Evolutionary conservation across 2,888 invertebrate species (phyloP), one percentile per base, ranked within the genome.

Genomic region (Chymomyza amoena): DNA sequence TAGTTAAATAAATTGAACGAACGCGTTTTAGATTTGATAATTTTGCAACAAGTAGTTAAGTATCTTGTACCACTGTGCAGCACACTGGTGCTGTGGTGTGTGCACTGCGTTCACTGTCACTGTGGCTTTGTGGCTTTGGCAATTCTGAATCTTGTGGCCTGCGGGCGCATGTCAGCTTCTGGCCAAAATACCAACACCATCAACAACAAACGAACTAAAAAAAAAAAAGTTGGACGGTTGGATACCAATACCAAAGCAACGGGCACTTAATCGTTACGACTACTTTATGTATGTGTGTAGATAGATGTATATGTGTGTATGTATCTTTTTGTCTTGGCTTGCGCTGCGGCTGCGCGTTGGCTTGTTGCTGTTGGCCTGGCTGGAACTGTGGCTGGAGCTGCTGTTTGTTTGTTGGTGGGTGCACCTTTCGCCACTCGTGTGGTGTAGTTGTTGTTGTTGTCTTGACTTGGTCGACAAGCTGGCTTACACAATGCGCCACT

Each of bases 381-480:
- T 76, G 65, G 16, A 20, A 13, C 57, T 64, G 72, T 28, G 69
- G 79, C 39, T 75, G 69, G 6, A 69, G 68, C 10, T 73, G 68
- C 7, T 76, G 79, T 15, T 73, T 15, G 57, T 69, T 25, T 78
- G 76, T 61, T 88, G 87, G 88, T 84, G 84, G 84, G 86, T 83
- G 83, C 83, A 83, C 83, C 83, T 83, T 88, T 83, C 83, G 83
- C 83, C 88, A 88, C 86, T 88, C 79, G 68, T 65, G 68, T 62
- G 69, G 69, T 68, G 61, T 25, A 66, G 66, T 13, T 66, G 59
- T 61, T 67, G 51, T 36, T 56, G 69, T 50, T 66, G 61, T 57
- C 3, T 57, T 50, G 39, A 60, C 39, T 77, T 64, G 66, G 73
- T n/a, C 73, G 63, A 32, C 56, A 65, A 65, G 74, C 66, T 74